These are phyloP conservation scores for Enhydra lutris DNA, from an alignment of 2,113 vertebrate species.

Conservation along the genomic window DNA sequence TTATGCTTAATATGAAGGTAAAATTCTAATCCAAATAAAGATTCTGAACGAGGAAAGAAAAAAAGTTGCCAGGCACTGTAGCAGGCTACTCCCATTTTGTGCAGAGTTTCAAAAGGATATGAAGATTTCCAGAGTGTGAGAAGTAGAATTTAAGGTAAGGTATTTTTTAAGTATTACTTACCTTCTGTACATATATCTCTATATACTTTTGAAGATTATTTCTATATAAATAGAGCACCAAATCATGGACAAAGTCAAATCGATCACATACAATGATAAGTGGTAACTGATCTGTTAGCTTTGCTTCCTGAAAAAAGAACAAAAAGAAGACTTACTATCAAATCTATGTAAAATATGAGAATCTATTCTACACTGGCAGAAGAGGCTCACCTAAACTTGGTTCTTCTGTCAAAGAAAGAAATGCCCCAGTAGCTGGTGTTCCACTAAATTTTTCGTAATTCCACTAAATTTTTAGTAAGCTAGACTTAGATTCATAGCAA, in stretches of 20 bases:
- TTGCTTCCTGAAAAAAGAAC: slow-evolving; percentile 91
- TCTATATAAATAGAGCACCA: slow-evolving; percentile 98
- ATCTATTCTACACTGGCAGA: background rate
- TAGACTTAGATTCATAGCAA: slow-evolving; percentile 58
- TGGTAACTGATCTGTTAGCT: slow-evolving; percentile 97
- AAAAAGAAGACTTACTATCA: background rate
- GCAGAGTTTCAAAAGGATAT: slow-evolving; percentile 10
- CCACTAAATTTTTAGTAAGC: slow-evolving; percentile 47
- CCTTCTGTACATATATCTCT: slow-evolving; percentile 99
- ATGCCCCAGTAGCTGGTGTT: background rate
- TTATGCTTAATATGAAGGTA: background rate
- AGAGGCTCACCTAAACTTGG: background rate
- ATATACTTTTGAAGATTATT: slow-evolving; percentile 99
- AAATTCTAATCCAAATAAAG: slow-evolving; percentile 29
- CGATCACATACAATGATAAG: slow-evolving; percentile 99
- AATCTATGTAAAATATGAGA: slow-evolving; percentile 14
- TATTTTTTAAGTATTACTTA: slow-evolving; percentile 73
- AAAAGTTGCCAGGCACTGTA: background rate
- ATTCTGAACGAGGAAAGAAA: background rate
- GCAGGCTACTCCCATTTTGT: background rate
- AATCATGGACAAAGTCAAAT: slow-evolving; percentile 98
- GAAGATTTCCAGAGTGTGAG: background rate
- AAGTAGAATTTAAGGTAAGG: background rate
- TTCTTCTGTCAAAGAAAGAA: slow-evolving; percentile 42
- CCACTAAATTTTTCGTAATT: background rate